Evolutionary conservation across 2,888 invertebrate species (phyloP).

Genomic region (Calameuta filiformis): DNA sequence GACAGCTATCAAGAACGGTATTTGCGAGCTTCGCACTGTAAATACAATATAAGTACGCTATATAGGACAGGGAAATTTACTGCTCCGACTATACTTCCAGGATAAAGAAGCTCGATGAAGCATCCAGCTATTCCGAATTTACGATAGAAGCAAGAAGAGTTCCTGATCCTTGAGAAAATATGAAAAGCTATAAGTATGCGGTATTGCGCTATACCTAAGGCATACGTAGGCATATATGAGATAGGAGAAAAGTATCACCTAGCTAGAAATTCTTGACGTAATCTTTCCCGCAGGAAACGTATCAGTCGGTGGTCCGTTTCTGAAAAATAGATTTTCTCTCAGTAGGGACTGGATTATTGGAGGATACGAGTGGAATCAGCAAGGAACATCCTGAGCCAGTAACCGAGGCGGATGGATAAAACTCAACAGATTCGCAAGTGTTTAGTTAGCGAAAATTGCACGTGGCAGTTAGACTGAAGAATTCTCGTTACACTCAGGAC

Average conservation of each 20-base stretch:
- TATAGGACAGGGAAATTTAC: neutral
- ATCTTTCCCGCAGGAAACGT: neutral
- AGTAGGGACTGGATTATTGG: neutral
- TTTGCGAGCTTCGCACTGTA: neutral
- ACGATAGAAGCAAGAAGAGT: neutral
- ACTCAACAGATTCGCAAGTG: neutral
- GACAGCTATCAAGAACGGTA: neutral
- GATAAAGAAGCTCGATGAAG: neutral
- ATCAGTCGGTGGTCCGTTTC: neutral
- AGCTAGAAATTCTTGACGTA: neutral
- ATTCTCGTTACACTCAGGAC: neutral
- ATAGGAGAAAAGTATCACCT: neutral
- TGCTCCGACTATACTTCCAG: neutral
- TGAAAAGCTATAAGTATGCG: neutral
- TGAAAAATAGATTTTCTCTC: neutral
- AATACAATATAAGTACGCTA: neutral
- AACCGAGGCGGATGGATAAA: neutral
- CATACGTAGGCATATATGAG: no score
- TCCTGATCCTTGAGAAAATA: neutral
- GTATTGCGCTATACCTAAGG: no score
- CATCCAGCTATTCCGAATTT: neutral
- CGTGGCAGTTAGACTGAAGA: neutral
- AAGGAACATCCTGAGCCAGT: neutral
- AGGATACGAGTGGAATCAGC: neutral
- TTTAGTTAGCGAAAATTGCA: neutral